These are phyloP conservation scores for Meteorus sp. DNA, from an alignment of 1,140 invertebrate species.

Conservation along the genomic window DNA sequence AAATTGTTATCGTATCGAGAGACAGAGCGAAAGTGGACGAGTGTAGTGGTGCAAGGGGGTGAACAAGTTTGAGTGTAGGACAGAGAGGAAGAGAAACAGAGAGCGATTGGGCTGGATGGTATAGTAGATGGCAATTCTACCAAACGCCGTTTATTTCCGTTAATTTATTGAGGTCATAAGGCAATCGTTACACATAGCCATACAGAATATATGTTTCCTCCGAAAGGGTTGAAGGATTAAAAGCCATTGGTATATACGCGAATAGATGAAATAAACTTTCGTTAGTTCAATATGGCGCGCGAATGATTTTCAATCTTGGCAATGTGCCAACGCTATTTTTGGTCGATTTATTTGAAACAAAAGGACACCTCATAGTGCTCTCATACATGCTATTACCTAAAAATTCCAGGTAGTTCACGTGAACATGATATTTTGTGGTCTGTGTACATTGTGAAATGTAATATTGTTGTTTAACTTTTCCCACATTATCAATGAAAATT, in stretches of 20 bases:
- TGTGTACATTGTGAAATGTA: no score
- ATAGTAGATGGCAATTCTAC: constrained; percentile 21
- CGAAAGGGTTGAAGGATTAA: background rate
- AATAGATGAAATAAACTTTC: constrained; percentile 40
- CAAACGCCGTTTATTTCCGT: constrained; percentile 21
- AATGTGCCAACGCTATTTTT: constrained; percentile 36
- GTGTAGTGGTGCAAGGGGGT: background rate
- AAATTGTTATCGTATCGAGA: constrained; percentile 31
- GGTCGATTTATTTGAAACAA: constrained; percentile 45
- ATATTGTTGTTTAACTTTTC: no score
- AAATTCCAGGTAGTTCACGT: no score
- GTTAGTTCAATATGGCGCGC: constrained; percentile 42
- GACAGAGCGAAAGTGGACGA: background rate
- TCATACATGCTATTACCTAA: background rate
- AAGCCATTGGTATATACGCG: constrained; percentile 3
- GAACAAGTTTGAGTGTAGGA: constrained; percentile 2
- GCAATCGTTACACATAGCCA: background rate
- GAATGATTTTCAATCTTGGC: constrained; percentile 45
- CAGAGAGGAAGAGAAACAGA: no score
- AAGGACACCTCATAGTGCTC: constrained; percentile 21
- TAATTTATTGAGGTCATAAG: constrained; percentile 25
- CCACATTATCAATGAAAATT: no score
- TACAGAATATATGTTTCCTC: background rate
- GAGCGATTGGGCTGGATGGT: no score
- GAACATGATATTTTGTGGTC: no score